Conservation (phyloP, 2,888 invertebrate species). For the Meandrusa payeni region DNA sequence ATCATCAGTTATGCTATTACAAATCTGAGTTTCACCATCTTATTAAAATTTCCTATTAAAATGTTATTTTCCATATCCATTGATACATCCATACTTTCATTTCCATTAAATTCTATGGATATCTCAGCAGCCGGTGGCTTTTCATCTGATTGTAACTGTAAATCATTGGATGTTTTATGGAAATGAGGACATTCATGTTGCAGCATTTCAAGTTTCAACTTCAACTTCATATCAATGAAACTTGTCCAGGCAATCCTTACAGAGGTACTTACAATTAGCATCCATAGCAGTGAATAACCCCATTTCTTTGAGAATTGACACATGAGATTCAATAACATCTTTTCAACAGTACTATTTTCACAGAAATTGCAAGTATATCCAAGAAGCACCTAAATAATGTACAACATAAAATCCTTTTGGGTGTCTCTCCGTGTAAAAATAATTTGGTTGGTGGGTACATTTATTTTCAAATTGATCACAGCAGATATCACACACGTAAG, state of each 20-base stretch:
- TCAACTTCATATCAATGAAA: slow-evolving; percentile 56
- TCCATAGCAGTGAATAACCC: no score
- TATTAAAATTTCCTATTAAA: no score
- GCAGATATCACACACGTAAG: slow-evolving; percentile 62
- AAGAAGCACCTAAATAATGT: slow-evolving; percentile 44
- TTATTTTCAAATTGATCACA: slow-evolving; percentile 57
- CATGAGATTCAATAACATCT: slow-evolving; percentile 49
- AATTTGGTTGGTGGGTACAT: slow-evolving; percentile 61
- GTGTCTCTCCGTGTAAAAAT: slow-evolving; percentile 48
- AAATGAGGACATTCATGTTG: slow-evolving; percentile 70
- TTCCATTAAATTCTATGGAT: no score
- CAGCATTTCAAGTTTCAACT: no score
- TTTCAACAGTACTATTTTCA: slow-evolving; percentile 50
- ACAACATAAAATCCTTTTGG: slow-evolving; percentile 45
- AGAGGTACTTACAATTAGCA: slow-evolving; percentile 56
- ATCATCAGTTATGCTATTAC: no score
- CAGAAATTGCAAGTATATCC: slow-evolving; percentile 62
- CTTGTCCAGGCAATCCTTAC: slow-evolving; percentile 58
- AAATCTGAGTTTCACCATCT: no score
- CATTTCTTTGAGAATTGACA: slow-evolving; percentile 37
- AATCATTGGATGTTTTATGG: slow-evolving; percentile 48
- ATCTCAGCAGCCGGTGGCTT: no score
- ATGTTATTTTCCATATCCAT: no score
- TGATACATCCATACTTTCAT: no score
- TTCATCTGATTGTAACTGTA: no score